phyloP scores from a whole-genome alignment of 2,888 invertebrate genomes.

The Smittia aterrima region DNA sequence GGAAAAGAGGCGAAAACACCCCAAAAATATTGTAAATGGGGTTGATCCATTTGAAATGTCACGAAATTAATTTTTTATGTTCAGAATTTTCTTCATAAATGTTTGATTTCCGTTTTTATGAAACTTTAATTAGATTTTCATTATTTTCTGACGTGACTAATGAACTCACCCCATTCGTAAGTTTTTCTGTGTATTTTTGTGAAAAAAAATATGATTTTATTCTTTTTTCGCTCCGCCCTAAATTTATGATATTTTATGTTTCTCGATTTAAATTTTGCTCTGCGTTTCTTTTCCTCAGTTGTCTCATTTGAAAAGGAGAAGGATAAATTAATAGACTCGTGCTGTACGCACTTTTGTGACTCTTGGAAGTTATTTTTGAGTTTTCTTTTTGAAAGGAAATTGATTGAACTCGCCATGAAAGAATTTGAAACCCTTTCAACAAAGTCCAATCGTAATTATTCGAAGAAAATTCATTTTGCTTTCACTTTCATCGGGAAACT shows the following conservation, averaged over 20 bases:
- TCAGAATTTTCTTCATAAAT: neutral
- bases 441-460: too few relatives aligned
- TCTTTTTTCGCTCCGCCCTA: constrained; percentile 41
- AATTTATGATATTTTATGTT: constrained; percentile 40
- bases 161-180: neutral
- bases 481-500: too few relatives aligned
- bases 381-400: too few relatives aligned
- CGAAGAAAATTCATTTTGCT: too few relatives aligned
- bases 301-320: neutral
- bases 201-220: constrained; percentile 41
- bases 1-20: constrained; percentile 37
- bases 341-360: neutral
- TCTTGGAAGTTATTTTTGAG: too few relatives aligned
- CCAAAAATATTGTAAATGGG: constrained; percentile 29
- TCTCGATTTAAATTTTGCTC: constrained; percentile 41
- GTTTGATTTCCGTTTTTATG: neutral
- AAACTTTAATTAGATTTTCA: neutral
- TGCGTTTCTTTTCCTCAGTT: neutral
- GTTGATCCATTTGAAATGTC: neutral
- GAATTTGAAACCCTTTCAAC: too few relatives aligned
- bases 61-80: neutral
- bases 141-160: neutral
- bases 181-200: constrained; percentile 36
- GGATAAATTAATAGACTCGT: neutral
- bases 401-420: too few relatives aligned